Evolutionary conservation across 2,888 invertebrate genomes (phyloP).

Genomic region (Eristalinus sepulchralis): DNA sequence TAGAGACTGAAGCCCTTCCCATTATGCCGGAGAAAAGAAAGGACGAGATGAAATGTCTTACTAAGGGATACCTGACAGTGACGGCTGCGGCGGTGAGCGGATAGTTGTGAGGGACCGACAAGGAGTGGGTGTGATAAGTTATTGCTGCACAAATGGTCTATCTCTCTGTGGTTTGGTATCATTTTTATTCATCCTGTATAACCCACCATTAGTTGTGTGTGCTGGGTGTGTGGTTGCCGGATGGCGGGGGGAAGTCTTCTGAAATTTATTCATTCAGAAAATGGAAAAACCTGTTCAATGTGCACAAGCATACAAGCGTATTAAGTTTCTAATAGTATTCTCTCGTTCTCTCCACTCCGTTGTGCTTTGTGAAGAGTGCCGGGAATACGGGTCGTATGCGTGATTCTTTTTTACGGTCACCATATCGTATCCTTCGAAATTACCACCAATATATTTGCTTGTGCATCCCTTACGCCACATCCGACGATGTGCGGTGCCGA

Average conservation of each 20-base stretch:
- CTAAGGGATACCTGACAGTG: slow-evolving; percentile 1
- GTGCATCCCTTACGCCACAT: background rate
- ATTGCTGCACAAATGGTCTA: slow-evolving; percentile 25
- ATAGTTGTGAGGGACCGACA: background rate
- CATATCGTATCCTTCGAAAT: background rate
- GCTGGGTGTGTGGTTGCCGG: background rate
- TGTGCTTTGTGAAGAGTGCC: background rate
- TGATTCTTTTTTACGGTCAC: background rate
- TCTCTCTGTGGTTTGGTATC: slow-evolving; percentile 13
- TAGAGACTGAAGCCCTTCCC: slow-evolving; percentile 15
- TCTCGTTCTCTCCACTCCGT: background rate
- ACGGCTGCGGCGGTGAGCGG: background rate
- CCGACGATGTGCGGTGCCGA: background rate
- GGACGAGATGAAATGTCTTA: slow-evolving; percentile 20
- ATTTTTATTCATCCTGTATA: slow-evolving; percentile 5
- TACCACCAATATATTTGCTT: background rate
- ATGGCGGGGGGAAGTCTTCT: background rate
- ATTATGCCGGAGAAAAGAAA: background rate
- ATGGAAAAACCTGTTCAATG: slow-evolving; percentile 27
- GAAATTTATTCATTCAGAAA: slow-evolving; percentile 41
- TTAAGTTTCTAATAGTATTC: background rate
- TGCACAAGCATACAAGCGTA: background rate
- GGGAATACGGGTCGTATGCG: background rate
- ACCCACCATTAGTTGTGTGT: slow-evolving; percentile 7
- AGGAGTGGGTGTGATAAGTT: slow-evolving; percentile 13